A percentile compares a stretch with the other conserved stretches of the same genome.
Conservation (phyloP, 1,140 invertebrate genomes). For the Cyphomyrmex costatus region DNA sequence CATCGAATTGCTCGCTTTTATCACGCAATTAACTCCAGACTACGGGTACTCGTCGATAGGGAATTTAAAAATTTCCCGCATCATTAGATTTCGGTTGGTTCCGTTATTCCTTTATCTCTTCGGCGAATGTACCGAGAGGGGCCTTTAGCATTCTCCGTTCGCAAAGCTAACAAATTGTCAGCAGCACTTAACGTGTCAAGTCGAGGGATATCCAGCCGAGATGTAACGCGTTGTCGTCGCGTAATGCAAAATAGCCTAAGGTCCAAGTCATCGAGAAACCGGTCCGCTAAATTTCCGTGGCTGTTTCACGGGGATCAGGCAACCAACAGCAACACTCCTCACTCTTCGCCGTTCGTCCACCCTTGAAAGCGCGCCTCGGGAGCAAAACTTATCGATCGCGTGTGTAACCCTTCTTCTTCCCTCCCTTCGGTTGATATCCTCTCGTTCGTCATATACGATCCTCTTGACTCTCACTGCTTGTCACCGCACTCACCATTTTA, state of each 20-base stretch:
- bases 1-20: neutral
- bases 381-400: slow-evolving; percentile 70
- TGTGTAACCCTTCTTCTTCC: slow-evolving; percentile 62
- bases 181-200: slow-evolving; percentile 49
- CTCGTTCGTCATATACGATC: slow-evolving; percentile 61
- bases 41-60: neutral
- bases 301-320: slow-evolving; percentile 36
- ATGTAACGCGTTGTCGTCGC: slow-evolving; percentile 50
- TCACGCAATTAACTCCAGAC: neutral
- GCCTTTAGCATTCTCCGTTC: neutral
- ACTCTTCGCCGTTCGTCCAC: neutral
- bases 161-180: slow-evolving; percentile 55
- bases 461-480: slow-evolving; percentile 59
- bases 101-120: slow-evolving; percentile 33
- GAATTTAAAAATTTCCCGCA: slow-evolving; percentile 4
- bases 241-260: slow-evolving; percentile 48
- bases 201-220: slow-evolving; percentile 67
- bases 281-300: slow-evolving; percentile 54
- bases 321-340: neutral
- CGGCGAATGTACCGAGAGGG: neutral
- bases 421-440: slow-evolving; percentile 52
- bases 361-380: slow-evolving; percentile 45
- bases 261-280: slow-evolving; percentile 56
- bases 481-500: slow-evolving; percentile 69
- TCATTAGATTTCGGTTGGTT: neutral